A percentile compares a stretch with the other conserved stretches of the same genome.
Conservation (phyloP, 2,888 invertebrate species). For the Conistra vaccinii region DNA sequence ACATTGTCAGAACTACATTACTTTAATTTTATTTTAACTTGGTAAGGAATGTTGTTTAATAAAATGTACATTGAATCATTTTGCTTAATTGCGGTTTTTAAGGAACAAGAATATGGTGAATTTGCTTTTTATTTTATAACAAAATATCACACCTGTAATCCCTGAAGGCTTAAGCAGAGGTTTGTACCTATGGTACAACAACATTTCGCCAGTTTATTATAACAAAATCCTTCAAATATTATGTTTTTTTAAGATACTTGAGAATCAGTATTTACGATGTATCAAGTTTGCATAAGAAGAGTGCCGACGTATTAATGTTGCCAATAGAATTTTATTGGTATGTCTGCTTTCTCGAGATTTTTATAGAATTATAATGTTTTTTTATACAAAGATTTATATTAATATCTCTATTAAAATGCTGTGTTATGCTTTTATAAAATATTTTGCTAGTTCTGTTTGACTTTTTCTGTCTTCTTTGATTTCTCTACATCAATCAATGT, state of each 20-base stretch:
- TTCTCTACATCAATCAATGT: constrained; percentile 46
- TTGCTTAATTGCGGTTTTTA: neutral
- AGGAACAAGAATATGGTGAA: neutral
- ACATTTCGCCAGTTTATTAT: neutral
- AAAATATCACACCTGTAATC: too few species aligned
- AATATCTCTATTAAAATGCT: neutral
- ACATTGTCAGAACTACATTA: neutral
- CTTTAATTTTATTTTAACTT: neutral
- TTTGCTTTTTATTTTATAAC: too few species aligned
- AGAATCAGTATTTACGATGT: neutral
- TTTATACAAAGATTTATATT: neutral
- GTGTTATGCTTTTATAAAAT: neutral
- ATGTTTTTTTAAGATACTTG: neutral
- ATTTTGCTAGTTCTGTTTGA: constrained; percentile 3
- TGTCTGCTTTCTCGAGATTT: constrained; percentile 52
- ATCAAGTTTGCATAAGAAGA: constrained; percentile 27
- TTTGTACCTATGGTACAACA: too few species aligned
- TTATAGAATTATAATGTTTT: constrained; percentile 2
- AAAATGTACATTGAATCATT: neutral
- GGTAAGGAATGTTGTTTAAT: neutral
- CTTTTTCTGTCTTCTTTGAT: constrained; percentile 12
- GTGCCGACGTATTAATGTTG: constrained; percentile 16
- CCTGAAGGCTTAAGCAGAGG: too few species aligned
- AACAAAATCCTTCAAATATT: neutral
- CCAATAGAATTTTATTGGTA: constrained; percentile 39